These are phyloP conservation scores for Saccostrea echinata DNA, from an alignment of 1,140 invertebrate genomes.

Conservation along the genomic window DNA sequence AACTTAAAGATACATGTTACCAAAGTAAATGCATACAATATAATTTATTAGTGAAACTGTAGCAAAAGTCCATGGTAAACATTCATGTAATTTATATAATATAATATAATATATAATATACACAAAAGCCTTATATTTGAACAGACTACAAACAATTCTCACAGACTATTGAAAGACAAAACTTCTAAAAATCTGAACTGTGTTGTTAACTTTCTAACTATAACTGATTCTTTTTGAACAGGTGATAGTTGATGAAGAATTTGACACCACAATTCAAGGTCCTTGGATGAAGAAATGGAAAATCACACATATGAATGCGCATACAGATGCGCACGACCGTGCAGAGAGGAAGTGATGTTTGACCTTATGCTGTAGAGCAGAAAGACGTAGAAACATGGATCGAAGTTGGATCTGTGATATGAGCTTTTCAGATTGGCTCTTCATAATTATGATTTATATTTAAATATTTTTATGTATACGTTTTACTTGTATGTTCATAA, in stretches of 20 bases:
- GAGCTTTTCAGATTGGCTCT: too few species aligned
- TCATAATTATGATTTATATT: background rate
- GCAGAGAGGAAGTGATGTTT: slow-evolving; percentile 20
- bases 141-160: too few species aligned
- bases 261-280: slow-evolving; percentile 73
- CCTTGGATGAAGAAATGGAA: slow-evolving; percentile 77
- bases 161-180: too few species aligned
- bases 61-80: too few species aligned
- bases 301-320: slow-evolving; percentile 72
- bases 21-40: too few species aligned
- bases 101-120: too few species aligned
- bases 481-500: background rate
- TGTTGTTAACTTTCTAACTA: background rate
- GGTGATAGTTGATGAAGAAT: slow-evolving; percentile 53
- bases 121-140: too few species aligned
- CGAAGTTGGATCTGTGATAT: background rate
- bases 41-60: too few species aligned
- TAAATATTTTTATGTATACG: background rate
- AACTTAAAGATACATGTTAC: too few species aligned
- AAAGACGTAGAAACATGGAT: background rate
- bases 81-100: too few species aligned
- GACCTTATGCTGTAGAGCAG: background rate
- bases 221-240: background rate
- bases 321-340: slow-evolving; percentile 62
- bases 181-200: background rate